These are phyloP conservation scores for Tachina grossa DNA, from an alignment of 2,888 invertebrate species.

Conservation along the genomic window DNA sequence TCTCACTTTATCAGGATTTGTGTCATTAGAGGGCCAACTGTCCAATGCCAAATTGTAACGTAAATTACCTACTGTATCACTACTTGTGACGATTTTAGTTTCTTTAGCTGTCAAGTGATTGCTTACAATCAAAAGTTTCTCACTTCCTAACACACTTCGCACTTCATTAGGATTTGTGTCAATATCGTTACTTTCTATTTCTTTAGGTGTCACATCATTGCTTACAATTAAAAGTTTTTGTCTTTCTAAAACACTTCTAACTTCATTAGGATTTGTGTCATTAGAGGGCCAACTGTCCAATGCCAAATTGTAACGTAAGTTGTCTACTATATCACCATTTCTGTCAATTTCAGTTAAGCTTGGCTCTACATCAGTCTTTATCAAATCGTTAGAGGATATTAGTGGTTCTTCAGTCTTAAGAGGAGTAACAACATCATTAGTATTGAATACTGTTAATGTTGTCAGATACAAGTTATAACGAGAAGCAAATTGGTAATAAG, in stretches of 20 bases:
- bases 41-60: slow-evolving; percentile 76
- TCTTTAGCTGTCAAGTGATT: too few relatives aligned
- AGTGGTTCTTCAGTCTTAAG: slow-evolving; percentile 64
- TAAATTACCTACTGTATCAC: slow-evolving; percentile 68
- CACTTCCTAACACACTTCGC: too few relatives aligned
- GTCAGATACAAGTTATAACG: slow-evolving; percentile 41
- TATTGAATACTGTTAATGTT: background rate
- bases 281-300: slow-evolving; percentile 77
- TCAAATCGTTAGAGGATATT: slow-evolving; percentile 46
- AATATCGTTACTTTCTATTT: slow-evolving; percentile 72
- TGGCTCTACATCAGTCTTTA: slow-evolving; percentile 76
- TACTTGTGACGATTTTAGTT: slow-evolving; percentile 21
- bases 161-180: slow-evolving; percentile 68
- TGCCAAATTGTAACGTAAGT: slow-evolving; percentile 74
- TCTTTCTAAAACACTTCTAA: slow-evolving; percentile 50
- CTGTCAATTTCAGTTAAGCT: slow-evolving; percentile 53
- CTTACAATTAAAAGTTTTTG: slow-evolving; percentile 57
- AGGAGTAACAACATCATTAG: slow-evolving; percentile 29
- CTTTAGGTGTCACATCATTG: slow-evolving; percentile 17
- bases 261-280: slow-evolving; percentile 68
- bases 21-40: slow-evolving; percentile 74
- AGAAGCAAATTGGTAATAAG: slow-evolving; percentile 51
- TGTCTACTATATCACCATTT: slow-evolving; percentile 60
- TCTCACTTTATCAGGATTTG: slow-evolving; percentile 68
- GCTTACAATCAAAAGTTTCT: too few relatives aligned